phyloP scores from a whole-genome alignment of 2,888 invertebrate genomes.

The Eupithecia subfuscata region DNA sequence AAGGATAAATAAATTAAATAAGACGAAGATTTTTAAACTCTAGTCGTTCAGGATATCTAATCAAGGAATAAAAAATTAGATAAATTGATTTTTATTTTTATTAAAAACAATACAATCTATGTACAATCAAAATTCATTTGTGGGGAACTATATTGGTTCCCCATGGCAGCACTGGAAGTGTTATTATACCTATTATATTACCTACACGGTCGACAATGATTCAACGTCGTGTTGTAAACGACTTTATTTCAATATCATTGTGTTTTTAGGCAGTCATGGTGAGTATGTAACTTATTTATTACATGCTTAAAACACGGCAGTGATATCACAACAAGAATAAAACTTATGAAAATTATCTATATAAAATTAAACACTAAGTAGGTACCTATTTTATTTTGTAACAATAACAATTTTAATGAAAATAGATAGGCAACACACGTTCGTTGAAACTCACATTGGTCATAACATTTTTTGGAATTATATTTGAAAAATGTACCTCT shows the following conservation, averaged over 20 bases:
- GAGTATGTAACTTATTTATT: background rate
- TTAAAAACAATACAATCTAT: slow-evolving; percentile 1
- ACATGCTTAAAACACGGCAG: background rate
- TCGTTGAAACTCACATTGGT: background rate
- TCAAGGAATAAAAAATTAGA: background rate
- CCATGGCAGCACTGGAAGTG: background rate
- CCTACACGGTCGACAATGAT: background rate
- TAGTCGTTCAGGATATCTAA: background rate
- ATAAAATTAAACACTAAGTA: background rate
- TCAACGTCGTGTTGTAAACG: background rate
- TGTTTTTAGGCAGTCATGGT: background rate
- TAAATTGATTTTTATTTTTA: background rate
- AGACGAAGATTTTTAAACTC: background rate
- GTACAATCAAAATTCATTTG: background rate
- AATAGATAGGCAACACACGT: background rate
- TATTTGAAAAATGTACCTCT: background rate
- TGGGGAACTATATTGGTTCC: background rate
- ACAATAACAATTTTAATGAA: background rate
- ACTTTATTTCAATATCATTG: background rate
- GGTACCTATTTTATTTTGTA: background rate
- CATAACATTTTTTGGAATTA: background rate
- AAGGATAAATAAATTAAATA: background rate
- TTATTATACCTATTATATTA: background rate
- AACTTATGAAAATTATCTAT: background rate
- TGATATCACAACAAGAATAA: background rate